Evolutionary conservation across 1,140 invertebrate species (phyloP).

Genomic region (Ditylenchus dipsaci): DNA sequence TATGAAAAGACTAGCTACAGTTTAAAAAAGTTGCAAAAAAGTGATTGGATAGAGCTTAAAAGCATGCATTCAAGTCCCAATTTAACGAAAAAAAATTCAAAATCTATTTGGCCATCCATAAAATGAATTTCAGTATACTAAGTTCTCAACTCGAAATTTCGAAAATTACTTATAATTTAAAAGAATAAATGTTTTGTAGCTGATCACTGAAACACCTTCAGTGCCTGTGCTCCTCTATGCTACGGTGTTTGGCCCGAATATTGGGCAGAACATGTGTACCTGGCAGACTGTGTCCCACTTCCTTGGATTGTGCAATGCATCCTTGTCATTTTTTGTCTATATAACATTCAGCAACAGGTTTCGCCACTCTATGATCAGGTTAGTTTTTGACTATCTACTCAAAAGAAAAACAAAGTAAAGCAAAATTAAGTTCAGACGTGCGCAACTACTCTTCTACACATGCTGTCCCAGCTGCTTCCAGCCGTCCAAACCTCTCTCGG

Average conservation of each 20-base stretch:
- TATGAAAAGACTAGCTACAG: no score
- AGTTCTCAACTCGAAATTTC: no score
- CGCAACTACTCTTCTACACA: not conserved
- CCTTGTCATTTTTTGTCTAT: slow-evolving; percentile 54
- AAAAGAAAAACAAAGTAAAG: not conserved
- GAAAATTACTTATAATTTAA: no score
- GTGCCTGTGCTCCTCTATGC: slow-evolving; percentile 47
- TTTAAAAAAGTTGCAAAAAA: no score
- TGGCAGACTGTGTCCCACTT: slow-evolving; percentile 50
- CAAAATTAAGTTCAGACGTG: not conserved
- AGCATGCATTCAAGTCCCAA: no score
- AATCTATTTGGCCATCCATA: no score
- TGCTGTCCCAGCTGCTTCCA: not conserved
- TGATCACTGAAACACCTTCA: slow-evolving; percentile 45
- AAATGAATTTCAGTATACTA: no score
- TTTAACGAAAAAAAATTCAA: no score
- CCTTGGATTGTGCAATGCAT: slow-evolving; percentile 50
- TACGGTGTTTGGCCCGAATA: slow-evolving; percentile 34
- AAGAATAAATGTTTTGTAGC: no score
- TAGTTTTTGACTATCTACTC: not conserved
- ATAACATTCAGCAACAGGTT: slow-evolving; percentile 48
- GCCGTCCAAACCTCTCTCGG: not conserved
- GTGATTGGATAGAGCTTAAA: no score
- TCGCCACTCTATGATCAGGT: slow-evolving; percentile 39
- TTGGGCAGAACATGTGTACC: slow-evolving; percentile 32